Evolutionary conservation across 2,113 vertebrate species (phyloP), one percentile per base, ranked within the genome.

Genomic region (Sander lucioperca): DNA sequence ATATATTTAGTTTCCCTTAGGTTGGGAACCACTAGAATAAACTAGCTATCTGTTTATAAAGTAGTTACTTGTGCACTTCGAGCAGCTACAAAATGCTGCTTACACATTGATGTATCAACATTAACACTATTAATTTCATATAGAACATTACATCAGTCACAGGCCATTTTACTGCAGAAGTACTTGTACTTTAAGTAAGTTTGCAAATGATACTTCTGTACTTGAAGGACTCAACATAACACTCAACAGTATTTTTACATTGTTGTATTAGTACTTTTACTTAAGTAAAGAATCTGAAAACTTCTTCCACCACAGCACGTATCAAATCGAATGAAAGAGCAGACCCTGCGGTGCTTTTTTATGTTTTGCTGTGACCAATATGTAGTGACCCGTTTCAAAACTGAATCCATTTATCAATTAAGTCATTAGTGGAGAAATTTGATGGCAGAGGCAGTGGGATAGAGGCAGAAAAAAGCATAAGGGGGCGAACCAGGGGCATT

Each of bases 361-460:
- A 47, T 74, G 56, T 57, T 80, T 67, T 61, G 33, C 61, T 66
- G 70, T 70, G 43, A 79, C 54, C 63, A 4, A 39, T 43, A 80
- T 45, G 23, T 63, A 64, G 61, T 81, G 77, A 82, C 63, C 70
- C 73, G 3, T 88, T 79, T 92, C 65, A 81, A 82, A 80, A 87
- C 73, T 71, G 48, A 80, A 77, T 74, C 81, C 78, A 80, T 86
- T 79, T 56, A 79, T 89, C 75, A 90, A 86, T 89, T 78, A 85
- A 80, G 78, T 91, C 51, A 87, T 87, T 84, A 88, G 80, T 47
- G 39, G 62, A 82, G 81, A 85, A 73, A 87, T 90, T 63, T 69
- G 61, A 83, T 68, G 79, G 69, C 48, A 79, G 78, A n/a, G 5
- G 57, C 27, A 16, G 68, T 27, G 73, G 39, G 74, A 74, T 13